Conservation (phyloP, 37 sponge, comb jelly and placozoan genomes). For the Chondrilla cf. caribensis region DNA sequence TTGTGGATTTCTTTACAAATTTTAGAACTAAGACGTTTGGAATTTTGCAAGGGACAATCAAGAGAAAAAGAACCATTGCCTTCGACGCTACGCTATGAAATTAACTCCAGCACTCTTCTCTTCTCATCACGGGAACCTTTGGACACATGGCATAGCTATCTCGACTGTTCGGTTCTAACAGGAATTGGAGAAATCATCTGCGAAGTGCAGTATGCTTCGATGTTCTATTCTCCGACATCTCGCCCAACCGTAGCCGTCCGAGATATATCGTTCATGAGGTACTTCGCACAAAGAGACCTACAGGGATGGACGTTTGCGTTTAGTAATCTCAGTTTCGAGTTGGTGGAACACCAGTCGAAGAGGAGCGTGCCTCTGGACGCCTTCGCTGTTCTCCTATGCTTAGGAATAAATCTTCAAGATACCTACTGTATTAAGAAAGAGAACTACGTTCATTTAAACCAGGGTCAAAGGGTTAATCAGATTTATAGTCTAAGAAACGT, state of each 20-base stretch:
- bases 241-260: constrained; percentile 59
- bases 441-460: constrained; percentile 27
- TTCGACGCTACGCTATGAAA: no score
- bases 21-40: no score
- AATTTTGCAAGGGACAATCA: no score
- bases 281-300: constrained; percentile 82
- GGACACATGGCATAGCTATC: background rate
- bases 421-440: constrained; percentile 50
- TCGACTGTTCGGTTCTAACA: background rate
- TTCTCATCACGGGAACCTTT: no score
- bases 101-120: no score
- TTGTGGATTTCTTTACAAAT: no score
- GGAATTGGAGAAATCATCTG: constrained; percentile 10
- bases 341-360: constrained; percentile 45
- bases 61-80: no score
- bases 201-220: constrained; percentile 24
- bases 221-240: constrained; percentile 42
- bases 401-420: constrained; percentile 70
- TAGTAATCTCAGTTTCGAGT: constrained; percentile 58
- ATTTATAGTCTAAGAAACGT: constrained; percentile 64
- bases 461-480: constrained; percentile 69
- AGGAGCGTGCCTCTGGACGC: constrained; percentile 8
- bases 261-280: constrained; percentile 62
- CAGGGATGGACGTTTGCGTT: constrained; percentile 76
- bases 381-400: constrained; percentile 72